A percentile compares a stretch with the other conserved stretches of the same genome.
Evolutionary conservation across 2,888 invertebrate genomes (phyloP).

Genomic region (Drosophila mayaguana): DNA sequence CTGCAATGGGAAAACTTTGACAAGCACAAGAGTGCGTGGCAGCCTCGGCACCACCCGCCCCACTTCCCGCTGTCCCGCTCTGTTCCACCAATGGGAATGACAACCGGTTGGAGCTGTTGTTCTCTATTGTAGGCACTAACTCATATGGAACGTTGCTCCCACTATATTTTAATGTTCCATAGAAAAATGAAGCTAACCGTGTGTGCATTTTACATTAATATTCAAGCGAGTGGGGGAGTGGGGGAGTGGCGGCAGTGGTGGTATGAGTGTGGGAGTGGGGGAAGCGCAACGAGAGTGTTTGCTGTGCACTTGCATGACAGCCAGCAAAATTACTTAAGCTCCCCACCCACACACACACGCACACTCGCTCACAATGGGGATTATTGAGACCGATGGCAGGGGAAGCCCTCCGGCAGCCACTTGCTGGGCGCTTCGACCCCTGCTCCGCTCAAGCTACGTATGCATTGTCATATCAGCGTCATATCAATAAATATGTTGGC

Average conservation of each 20-base stretch:
- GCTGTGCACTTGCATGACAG: constrained; percentile 75
- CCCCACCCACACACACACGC: constrained; percentile 24
- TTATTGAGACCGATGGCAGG: constrained; percentile 58
- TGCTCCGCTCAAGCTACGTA: constrained; percentile 22
- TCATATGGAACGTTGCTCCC: constrained; percentile 76
- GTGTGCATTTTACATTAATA: constrained; percentile 79
- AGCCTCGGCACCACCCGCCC: background rate
- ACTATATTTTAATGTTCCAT: constrained; percentile 71
- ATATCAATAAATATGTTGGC: constrained; percentile 76
- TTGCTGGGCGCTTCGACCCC: constrained; percentile 17
- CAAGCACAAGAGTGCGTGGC: constrained; percentile 34
- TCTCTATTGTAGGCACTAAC: constrained; percentile 74
- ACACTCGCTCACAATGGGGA: constrained; percentile 31
- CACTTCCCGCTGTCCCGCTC: background rate
- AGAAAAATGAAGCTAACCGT: constrained; percentile 79
- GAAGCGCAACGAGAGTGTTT: constrained; percentile 56
- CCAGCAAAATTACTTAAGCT: constrained; percentile 75
- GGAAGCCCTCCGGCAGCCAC: constrained; percentile 27
- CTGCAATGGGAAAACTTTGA: constrained; percentile 54
- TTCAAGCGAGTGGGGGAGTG: constrained; percentile 50
- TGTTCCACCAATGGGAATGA: constrained; percentile 18
- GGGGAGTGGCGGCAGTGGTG: background rate
- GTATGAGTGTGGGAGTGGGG: too few species aligned
- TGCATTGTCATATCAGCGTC: constrained; percentile 76
- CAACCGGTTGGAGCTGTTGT: constrained; percentile 43